These are phyloP conservation scores for Pampus argenteus DNA, from an alignment of 2,797 vertebrate species.

Conservation along the genomic window DNA sequence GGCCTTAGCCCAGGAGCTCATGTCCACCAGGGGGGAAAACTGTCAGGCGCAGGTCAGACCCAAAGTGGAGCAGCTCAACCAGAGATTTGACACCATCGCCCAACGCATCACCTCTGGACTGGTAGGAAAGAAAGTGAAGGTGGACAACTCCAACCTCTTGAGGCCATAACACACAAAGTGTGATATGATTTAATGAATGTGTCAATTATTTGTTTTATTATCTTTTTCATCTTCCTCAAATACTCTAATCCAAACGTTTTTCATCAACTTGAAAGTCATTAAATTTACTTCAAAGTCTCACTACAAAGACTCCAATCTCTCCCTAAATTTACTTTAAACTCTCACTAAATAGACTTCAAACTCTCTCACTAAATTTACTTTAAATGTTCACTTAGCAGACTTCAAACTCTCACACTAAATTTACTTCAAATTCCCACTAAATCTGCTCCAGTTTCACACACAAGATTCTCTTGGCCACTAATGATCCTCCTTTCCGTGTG, in stretches of 20 bases:
- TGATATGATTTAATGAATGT: neutral
- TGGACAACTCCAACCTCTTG: neutral
- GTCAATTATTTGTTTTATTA: neutral
- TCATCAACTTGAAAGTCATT: neutral
- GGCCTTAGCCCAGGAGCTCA: slow-evolving; percentile 90
- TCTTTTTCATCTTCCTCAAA: slow-evolving; percentile 10
- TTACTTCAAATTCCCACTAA: slow-evolving; percentile 25
- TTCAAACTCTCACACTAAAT: slow-evolving; percentile 32
- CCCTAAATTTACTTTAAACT: slow-evolving; percentile 36
- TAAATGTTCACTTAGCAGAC: slow-evolving; percentile 31
- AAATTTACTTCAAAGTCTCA: slow-evolving; percentile 16
- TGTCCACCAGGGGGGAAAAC: slow-evolving; percentile 91
- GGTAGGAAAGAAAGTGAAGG: slow-evolving; percentile 78
- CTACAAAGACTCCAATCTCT: slow-evolving; percentile 5
- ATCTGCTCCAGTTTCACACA: slow-evolving; percentile 2
- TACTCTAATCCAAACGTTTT: slow-evolving; percentile 7
- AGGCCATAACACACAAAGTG: neutral
- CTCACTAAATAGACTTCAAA: slow-evolving; percentile 32
- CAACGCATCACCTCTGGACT: slow-evolving; percentile 91
- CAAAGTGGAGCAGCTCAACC: slow-evolving; percentile 91
- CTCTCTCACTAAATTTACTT: slow-evolving; percentile 21
- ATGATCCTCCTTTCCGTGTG: slow-evolving; percentile 23
- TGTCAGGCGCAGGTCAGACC: slow-evolving; percentile 93
- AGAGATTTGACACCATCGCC: slow-evolving; percentile 87
- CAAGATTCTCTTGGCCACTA: slow-evolving; percentile 18